Evolutionary conservation across 2,797 vertebrate genomes (phyloP).

Genomic region (Hyperoplus lanceolatus): DNA sequence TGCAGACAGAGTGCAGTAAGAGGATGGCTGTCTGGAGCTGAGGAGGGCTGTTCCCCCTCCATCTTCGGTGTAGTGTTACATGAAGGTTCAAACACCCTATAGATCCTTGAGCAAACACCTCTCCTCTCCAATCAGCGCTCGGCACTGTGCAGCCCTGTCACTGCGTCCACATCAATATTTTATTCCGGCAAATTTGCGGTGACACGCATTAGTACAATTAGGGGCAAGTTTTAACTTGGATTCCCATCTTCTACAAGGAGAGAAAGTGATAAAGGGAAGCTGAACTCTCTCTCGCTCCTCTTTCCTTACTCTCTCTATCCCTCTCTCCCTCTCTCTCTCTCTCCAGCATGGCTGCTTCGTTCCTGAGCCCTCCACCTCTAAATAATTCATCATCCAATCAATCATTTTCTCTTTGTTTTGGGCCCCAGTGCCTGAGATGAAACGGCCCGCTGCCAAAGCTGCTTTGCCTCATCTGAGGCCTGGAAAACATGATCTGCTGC

Average conservation of each 20-base stretch:
- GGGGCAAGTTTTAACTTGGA: slow-evolving; percentile 78
- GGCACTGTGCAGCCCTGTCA: slow-evolving; percentile 64
- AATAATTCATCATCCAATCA: slow-evolving; percentile 92
- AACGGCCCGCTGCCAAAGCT: slow-evolving; percentile 87
- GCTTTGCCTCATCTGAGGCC: slow-evolving; percentile 90
- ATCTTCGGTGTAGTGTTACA: slow-evolving; percentile 63
- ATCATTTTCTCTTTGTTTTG: slow-evolving; percentile 92
- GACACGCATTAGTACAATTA: slow-evolving; percentile 86
- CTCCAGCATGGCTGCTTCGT: slow-evolving; percentile 78
- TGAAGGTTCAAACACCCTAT: slow-evolving; percentile 78
- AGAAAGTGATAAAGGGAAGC: slow-evolving; percentile 69
- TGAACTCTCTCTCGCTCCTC: slow-evolving; percentile 52
- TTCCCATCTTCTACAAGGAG: slow-evolving; percentile 80
- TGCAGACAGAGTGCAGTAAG: slow-evolving; percentile 10
- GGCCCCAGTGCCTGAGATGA: slow-evolving; percentile 90
- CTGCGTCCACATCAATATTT: slow-evolving; percentile 81
- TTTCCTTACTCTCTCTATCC: slow-evolving; percentile 55
- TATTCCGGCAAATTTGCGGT: slow-evolving; percentile 84
- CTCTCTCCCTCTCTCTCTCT: slow-evolving; percentile 66
- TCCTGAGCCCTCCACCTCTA: slow-evolving; percentile 86
- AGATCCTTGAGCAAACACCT: slow-evolving; percentile 77
- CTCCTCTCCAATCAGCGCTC: slow-evolving; percentile 72
- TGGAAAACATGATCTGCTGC: slow-evolving; percentile 89
- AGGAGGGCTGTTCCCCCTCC: slow-evolving; percentile 29
- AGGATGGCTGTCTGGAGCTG: slow-evolving; percentile 36